Evolutionary conservation across 2,113 vertebrate species (phyloP).

Genomic region (Platycercus adscitus): DNA sequence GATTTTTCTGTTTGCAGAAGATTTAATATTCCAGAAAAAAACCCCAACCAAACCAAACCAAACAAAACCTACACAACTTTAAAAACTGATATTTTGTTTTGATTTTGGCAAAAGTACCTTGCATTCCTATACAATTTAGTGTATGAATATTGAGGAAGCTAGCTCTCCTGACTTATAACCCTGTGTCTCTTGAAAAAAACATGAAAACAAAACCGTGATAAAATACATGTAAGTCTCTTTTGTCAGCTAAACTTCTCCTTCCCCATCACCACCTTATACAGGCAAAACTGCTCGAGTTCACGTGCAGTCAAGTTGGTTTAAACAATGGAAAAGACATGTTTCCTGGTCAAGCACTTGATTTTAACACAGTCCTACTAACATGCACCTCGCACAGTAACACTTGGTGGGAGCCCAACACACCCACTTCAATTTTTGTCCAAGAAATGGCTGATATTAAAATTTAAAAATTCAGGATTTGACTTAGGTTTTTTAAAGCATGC

Average conservation of each 20-base stretch:
- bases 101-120: not conserved
- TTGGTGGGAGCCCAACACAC: not conserved
- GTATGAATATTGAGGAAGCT: not conserved
- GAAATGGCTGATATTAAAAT: not conserved
- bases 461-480: not conserved
- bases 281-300: not conserved
- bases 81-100: not conserved
- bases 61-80: not conserved
- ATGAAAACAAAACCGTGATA: not conserved
- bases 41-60: too few relatives aligned
- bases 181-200: not conserved
- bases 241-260: not conserved
- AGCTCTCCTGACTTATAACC: not conserved
- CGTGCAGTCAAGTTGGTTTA: not conserved
- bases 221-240: not conserved
- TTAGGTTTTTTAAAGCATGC: not conserved
- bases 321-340: not conserved
- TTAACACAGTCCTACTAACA: not conserved
- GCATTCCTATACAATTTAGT: not conserved
- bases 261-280: not conserved
- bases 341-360: not conserved
- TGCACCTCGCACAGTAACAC: not conserved
- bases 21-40: not conserved
- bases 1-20: not conserved
- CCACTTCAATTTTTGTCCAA: not conserved